Conservation (phyloP, 1,140 invertebrate genomes). For the Halesus radiatus region DNA sequence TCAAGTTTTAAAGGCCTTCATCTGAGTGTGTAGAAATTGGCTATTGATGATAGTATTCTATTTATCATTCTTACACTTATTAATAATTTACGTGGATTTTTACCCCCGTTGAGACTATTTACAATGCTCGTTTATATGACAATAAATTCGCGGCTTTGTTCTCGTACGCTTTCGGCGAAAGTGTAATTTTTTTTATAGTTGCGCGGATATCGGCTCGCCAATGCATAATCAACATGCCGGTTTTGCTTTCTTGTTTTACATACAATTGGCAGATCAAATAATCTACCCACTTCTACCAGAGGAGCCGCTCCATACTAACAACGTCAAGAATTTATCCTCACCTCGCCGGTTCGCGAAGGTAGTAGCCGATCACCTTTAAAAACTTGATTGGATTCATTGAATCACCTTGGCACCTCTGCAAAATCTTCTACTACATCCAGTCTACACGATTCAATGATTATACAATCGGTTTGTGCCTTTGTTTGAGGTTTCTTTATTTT, state of each 20-base stretch:
- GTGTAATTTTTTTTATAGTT: neutral
- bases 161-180: conserved; percentile 1
- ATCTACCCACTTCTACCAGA: neutral
- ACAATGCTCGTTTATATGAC: neutral
- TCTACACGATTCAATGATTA: no score
- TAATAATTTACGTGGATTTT: no score
- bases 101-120: neutral
- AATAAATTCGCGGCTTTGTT: neutral
- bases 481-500: neutral
- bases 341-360: neutral
- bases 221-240: neutral
- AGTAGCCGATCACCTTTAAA: neutral
- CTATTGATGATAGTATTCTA: neutral
- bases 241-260: conserved; percentile 15
- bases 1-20: no score
- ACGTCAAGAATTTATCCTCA: conserved; percentile 6
- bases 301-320: neutral
- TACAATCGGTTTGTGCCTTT: neutral
- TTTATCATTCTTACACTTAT: neutral
- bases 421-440: neutral
- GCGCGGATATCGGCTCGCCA: neutral
- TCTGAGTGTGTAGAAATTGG: neutral
- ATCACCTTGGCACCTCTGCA: neutral
- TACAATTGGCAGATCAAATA: conserved; percentile 7
- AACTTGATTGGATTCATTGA: neutral